Base-by-base conservation (phyloP, 2,888 invertebrate genomes). In the Acanthopleura granulata region DNA sequence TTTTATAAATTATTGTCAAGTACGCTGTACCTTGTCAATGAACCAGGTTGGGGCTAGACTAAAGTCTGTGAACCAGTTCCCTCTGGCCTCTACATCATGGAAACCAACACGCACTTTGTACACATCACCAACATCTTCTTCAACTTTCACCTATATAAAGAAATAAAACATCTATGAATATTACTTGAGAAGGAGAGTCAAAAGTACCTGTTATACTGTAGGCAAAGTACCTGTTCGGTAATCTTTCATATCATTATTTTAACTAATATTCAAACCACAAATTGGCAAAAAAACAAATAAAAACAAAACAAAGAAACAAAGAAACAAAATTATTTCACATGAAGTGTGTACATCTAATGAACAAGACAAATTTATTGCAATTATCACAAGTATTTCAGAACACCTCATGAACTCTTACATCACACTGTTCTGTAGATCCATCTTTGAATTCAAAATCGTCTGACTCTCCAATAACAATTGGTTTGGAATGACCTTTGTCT, bases 31-130 rank as follows among this genome's bases (percentile, higher is more conserved):
- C 77, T 75, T 79, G 61, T 84, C 81, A 25, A 80, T 74, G 75
- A 78, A 80, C 82, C 83, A 83, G 29, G 80, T 80, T 0, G 85
- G 85, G 57, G 81, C 79, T n/a, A 57, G 12, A 57, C 6, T 57
- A 22, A 9, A 57, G 57, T 87, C 85, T 27, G 87, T 50, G 77
- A 80, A 87, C 88, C 88, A 88, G 49, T 82, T 83, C 25, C 81
- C 74, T 22, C 77, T 77, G 16, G 77, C 29, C 4, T 78, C 79
- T n/a, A 78, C 77, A 49, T 85, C 83, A 51, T 82, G 78, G 73
- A 84, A 82, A 18, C 87, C 86, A 50, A 88, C 81, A 12, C 88
- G 77, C 29, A 88, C 78, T 78, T 88, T 88, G 80, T 86, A 86
- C 40, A 85, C 74, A 29, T 81, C 77, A 12, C 85, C 86, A 1